Evolutionary conservation across 1,140 invertebrate species (phyloP), one percentile per base, ranked within the genome.

Genomic region (Papilio polytes): DNA sequence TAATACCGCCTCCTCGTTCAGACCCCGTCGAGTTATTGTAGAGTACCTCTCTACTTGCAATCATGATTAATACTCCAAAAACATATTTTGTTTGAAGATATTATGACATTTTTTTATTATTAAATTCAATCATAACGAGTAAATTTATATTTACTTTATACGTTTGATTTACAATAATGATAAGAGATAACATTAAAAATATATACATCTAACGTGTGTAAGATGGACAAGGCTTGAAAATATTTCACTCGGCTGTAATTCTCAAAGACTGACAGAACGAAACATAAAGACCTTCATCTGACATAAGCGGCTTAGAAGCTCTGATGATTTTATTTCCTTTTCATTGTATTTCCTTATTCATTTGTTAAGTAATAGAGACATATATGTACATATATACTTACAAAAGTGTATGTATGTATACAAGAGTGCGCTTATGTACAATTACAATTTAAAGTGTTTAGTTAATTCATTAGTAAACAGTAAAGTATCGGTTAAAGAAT

Each of bases 1-100:
- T 85, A 88, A 89, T 91, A 88, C 81, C 78, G 81, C 83, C 80
- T 82, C 86, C 90, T 90, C 84, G 88, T 85, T 88, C 82, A 85
- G 81, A 56, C 84, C 86, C 85, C 88, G 87, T 87, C 84, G 86
- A 83, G 80, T 74, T 86, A 87, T 88, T 86, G 83, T 82, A 74
- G 85, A 85, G 82, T 80, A 84, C 83, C 80, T 80, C 80, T 44
- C 74, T 77, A 51, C 46, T 76, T 66, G 51, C 78, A 41, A 72
- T 80, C 41, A 81, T 73, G 73, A 80, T 83, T 63, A 46, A 78
- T 78, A 36, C 56, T 78, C 56, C 63, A 46, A 78, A 41, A 41
- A n/a, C 41, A 78, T 36, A 46, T 78, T 78, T 78, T 44, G 31
- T 78, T 78, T 63, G 59, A 63, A 36, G 10, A 53, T 78, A 51